Percentiles rank a stretch among this genome's conserved stretches.
These are phyloP conservation scores for Clunio marinus DNA, from an alignment of 2,888 invertebrate genomes.

Conservation along the genomic window DNA sequence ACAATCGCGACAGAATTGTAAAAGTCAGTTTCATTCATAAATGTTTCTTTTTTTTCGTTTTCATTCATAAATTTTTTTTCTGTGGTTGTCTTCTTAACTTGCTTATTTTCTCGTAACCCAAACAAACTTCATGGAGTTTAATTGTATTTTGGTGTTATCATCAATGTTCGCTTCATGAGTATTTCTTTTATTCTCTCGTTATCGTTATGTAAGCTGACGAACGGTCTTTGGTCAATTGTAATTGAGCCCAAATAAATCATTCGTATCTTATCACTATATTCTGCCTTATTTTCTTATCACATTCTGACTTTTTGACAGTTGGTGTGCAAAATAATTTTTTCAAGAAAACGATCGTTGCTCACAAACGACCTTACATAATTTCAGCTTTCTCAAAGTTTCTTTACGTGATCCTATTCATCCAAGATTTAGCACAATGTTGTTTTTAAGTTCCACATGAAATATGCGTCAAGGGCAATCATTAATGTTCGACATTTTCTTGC, in stretches of 20 bases:
- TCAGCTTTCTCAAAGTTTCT: background rate
- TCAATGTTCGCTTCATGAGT: background rate
- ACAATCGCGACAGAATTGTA: constrained; percentile 10
- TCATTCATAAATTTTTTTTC: constrained; percentile 23
- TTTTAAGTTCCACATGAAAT: too few species aligned
- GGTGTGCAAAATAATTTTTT: background rate
- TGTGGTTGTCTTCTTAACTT: background rate
- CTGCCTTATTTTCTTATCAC: constrained; percentile 6
- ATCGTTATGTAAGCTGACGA: constrained; percentile 26
- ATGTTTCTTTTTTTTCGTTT: background rate
- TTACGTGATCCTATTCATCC: constrained; percentile 20
- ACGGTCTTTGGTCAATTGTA: constrained; percentile 30
- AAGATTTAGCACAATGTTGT: too few species aligned
- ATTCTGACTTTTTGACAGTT: background rate
- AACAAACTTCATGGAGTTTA: background rate
- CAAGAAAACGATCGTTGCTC: background rate
- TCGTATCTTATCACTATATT: constrained; percentile 19
- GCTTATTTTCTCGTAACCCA: background rate
- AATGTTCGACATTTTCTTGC: too few species aligned
- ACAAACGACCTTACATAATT: background rate
- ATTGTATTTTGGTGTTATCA: constrained; percentile 6
- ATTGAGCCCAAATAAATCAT: constrained; percentile 15
- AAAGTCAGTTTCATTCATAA: constrained; percentile 35
- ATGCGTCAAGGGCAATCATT: too few species aligned
- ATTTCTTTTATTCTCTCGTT: background rate